Base-by-base conservation (phyloP, 1,140 invertebrate genomes). In the Elysia chlorotica region DNA sequence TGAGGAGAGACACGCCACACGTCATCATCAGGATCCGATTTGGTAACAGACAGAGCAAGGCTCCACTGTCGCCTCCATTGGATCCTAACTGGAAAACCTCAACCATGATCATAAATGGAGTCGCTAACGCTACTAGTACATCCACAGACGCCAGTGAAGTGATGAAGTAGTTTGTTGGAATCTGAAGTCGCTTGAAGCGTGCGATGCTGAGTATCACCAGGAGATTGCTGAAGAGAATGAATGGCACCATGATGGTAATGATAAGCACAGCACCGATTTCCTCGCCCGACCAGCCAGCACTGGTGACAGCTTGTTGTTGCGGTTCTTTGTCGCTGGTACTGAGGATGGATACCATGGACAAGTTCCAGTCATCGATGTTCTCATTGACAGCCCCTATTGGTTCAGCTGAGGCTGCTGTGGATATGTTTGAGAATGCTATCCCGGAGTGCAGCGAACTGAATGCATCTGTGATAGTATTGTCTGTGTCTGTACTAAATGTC, bases 101-200 rank as follows among this genome's bases (percentile, higher is more conserved):
- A 3, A 78, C 68, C 19, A 73, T 59, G 4, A 76, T 71, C 33
- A 80, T 74, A 67, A 82, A 76, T 0, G 82, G 79, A 3, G 79
- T 75, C 10, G 70, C 69, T n/a, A 96, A 91, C 0, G 94, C 95
- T 3, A 96, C 94, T 57, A 96, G 90, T 89, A 95, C 93, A 85
- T 96, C 95, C 28, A 95, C 94, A 67, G 94, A 90, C 10, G 95
- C 86, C 65, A 97, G 88, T 17, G 94, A 96, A 35, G 96, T 94
- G 65, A 97, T 93, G 87, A 96, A 97, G 86, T 95, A 96, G 88
- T 98, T 97, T 73, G 95, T 97, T 81, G 96, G 95, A 76, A 95
- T 76, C 54, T 95, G 91, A 56, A 97, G 90, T 88, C 95, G 95
- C 93, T 82, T 78, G 77, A 77, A 83, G 36, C 77, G 89, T 91